Base-by-base conservation (phyloP, 2,888 invertebrate genomes). In the Pycnomerus fuliginosus region DNA sequence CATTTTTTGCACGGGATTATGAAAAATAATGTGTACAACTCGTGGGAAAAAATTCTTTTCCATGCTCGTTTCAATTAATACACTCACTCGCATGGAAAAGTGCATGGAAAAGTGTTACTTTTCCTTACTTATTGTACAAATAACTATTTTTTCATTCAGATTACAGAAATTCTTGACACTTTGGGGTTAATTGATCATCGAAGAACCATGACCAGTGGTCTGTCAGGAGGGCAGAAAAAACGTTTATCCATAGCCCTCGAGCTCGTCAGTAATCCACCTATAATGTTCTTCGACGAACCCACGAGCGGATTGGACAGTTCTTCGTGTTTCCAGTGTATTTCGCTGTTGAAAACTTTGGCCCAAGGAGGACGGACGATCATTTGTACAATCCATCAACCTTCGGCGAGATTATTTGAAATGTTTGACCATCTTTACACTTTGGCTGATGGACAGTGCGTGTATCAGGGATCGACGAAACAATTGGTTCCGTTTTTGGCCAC, bases 271-370 rank as follows among this genome's bases (percentile, higher is more conserved):
- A 96, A 96, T 72, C 96, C 96, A 5, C 95, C 96, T 0, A 87
- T 96, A 50, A 95, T 96, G 94, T 96, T 96, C 75, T 95, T 96
- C 69, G 96, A 96, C 69, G 96, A 96, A 71, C 96, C 96, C 1
- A 96, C 96, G 51, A 95, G 94, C 54, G 96, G 96, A 2, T 74
- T 97, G 67, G 96, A 97, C 76, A 94, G 94, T 56, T 91, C 94
- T 1, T 94, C 94, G 0, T 94, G 95, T 67, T 94, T 90, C 75
- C 94, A 94, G 73, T 95, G 95, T 67, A 90, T 96, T 52, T 85
- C 88, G 3, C 72, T 96, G 49, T 75, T 96, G 61, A 94, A 94
- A 76, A 86, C 86, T 29, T 72, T 97, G 53, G 93, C 96, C 0
- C 79, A 85, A 16, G 64, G 92, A 3, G 96, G 96, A 5, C 79